Conservation (phyloP, 2,888 invertebrate species). For the Gastrophysa polygoni region DNA sequence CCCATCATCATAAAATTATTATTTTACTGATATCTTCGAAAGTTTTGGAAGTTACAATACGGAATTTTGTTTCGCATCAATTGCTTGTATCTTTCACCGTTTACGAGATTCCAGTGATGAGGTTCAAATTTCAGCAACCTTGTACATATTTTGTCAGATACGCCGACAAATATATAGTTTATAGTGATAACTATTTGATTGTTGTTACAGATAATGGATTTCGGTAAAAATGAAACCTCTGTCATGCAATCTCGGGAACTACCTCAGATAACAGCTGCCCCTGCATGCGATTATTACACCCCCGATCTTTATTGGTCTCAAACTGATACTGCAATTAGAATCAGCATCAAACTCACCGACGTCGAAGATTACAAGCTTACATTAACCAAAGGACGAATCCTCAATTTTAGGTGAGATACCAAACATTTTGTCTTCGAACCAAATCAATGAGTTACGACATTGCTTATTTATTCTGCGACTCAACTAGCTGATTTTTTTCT, state of each 20-base stretch:
- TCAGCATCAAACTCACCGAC: constrained; percentile 46
- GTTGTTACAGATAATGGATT: constrained; percentile 13
- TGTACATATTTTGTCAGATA: no score
- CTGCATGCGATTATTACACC: constrained; percentile 42
- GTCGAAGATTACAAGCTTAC: constrained; percentile 43
- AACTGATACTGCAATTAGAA: constrained; percentile 42
- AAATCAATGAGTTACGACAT: no score
- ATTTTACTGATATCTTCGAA: no score
- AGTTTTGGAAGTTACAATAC: no score
- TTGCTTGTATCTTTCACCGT: no score
- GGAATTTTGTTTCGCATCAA: no score
- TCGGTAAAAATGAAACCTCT: not conserved
- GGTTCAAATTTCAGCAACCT: no score
- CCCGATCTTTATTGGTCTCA: constrained; percentile 54
- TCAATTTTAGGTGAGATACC: constrained; percentile 47
- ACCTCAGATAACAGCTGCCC: constrained; percentile 39
- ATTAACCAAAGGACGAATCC: constrained; percentile 43
- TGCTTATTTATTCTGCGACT: no score
- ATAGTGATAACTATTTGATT: not conserved
- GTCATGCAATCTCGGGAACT: constrained; percentile 21
- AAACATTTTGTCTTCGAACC: no score
- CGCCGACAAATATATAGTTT: not conserved
- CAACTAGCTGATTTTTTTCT: no score
- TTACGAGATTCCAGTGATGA: no score
- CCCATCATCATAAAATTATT: no score